These are phyloP conservation scores for Aramus guarauna DNA, from an alignment of 2,113 vertebrate genomes.

Conservation along the genomic window DNA sequence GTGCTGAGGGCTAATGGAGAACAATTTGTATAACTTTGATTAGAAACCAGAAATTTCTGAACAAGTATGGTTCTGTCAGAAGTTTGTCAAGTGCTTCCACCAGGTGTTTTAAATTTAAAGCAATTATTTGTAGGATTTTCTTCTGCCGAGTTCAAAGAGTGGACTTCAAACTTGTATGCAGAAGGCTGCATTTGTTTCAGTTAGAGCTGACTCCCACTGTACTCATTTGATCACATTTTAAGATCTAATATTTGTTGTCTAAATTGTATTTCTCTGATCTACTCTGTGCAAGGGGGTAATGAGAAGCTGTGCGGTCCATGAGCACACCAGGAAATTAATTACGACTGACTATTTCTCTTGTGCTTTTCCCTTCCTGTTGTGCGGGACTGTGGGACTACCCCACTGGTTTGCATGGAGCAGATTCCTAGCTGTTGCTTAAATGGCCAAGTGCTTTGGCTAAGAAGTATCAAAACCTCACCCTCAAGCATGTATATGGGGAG, in stretches of 20 bases:
- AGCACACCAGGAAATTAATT: not conserved
- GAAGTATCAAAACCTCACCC: not conserved
- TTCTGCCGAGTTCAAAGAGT: not conserved
- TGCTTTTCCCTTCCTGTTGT: not conserved
- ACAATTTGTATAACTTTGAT: not conserved
- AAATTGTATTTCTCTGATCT: not conserved
- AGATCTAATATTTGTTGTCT: not conserved
- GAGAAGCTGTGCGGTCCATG: not conserved
- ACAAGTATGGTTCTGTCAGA: not conserved
- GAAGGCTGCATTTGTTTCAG: not conserved
- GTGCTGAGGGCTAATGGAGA: not conserved
- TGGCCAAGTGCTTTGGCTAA: not conserved
- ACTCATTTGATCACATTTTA: not conserved
- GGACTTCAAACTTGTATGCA: not conserved
- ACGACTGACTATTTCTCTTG: not conserved
- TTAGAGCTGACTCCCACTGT: not conserved
- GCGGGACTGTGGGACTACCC: not conserved
- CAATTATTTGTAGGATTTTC: not conserved
- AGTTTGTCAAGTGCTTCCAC: not conserved
- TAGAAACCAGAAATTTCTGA: not conserved
- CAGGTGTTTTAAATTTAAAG: not conserved
- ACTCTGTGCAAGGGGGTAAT: not conserved
- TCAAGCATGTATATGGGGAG: not conserved
- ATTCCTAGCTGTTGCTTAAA: not conserved
- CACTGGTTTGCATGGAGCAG: not conserved